A percentile compares a stretch with the other conserved stretches of the same genome.
Evolutionary conservation across 2,113 vertebrate genomes (phyloP).

Genomic region (Zapus hudsonius): DNA sequence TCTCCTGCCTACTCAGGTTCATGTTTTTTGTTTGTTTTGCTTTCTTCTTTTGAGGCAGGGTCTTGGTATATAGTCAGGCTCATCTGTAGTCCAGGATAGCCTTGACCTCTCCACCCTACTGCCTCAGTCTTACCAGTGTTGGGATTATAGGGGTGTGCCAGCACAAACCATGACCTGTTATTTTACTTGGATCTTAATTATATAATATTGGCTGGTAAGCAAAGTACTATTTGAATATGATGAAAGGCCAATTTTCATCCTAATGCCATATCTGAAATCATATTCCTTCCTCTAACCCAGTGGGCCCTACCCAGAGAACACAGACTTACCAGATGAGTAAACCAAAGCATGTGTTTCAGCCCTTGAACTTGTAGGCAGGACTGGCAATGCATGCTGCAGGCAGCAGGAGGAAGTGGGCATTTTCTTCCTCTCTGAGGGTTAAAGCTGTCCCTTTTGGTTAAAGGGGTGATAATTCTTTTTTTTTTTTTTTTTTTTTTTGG

Average conservation of each 20-base stretch:
- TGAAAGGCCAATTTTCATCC: constrained; percentile 41
- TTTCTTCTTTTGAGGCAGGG: background rate
- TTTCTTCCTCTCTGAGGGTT: background rate
- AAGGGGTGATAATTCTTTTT: too few relatives aligned
- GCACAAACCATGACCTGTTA: background rate
- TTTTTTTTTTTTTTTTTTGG: too few relatives aligned
- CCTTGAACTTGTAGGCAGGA: background rate
- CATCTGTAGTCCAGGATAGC: background rate
- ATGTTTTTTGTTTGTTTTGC: background rate
- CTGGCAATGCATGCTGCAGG: background rate
- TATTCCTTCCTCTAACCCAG: background rate
- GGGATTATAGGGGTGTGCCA: background rate
- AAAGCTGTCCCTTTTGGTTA: background rate
- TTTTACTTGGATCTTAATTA: constrained; percentile 15
- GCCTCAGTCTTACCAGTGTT: background rate
- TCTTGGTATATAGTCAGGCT: background rate
- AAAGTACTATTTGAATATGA: constrained; percentile 28
- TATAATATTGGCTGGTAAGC: background rate
- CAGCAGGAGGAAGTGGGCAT: constrained; percentile 5
- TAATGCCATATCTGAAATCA: background rate
- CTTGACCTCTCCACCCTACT: background rate
- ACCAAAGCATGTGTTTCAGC: background rate
- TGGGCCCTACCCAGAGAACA: background rate
- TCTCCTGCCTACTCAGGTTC: background rate
- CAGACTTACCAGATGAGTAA: constrained; percentile 19